These are phyloP conservation scores for Condylura cristata DNA, from an alignment of 2,113 vertebrate genomes.

Conservation along the genomic window DNA sequence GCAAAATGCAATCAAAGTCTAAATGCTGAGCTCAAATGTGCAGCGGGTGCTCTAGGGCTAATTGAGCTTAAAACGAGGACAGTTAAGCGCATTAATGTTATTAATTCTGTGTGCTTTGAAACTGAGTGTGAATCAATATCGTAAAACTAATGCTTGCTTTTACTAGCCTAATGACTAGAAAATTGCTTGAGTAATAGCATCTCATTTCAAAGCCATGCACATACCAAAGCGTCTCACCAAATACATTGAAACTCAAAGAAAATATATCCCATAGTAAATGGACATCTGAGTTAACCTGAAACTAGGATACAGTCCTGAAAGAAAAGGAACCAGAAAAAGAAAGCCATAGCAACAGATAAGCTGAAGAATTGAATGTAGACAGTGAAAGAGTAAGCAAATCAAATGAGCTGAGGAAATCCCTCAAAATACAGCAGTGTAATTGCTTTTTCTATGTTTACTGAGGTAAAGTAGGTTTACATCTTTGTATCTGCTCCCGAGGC, in stretches of 20 bases:
- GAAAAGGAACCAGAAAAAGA: constrained; percentile 11
- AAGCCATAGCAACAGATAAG: background rate
- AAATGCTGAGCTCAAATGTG: background rate
- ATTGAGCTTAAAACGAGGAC: background rate
- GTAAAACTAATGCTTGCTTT: background rate
- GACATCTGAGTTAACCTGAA: background rate
- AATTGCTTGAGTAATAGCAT: background rate
- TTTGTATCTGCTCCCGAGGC: too few relatives aligned
- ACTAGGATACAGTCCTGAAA: background rate
- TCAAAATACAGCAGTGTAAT: background rate
- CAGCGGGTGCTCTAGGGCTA: background rate
- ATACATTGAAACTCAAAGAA: background rate
- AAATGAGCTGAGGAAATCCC: background rate
- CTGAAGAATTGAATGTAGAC: background rate
- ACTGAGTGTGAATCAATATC: background rate
- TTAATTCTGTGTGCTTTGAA: background rate
- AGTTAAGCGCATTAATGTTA: background rate
- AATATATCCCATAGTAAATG: constrained; percentile 16
- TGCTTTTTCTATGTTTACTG: too few relatives aligned
- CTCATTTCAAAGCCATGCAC: constrained; percentile 10
- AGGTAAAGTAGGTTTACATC: too few relatives aligned
- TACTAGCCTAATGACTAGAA: background rate
- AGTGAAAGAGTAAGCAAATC: background rate
- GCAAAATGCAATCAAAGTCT: background rate
- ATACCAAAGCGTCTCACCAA: background rate